A percentile compares a stretch with the other conserved stretches of the same genome.
Evolutionary conservation across 2,113 vertebrate species (phyloP).

Genomic region (Podocnemis expansa): DNA sequence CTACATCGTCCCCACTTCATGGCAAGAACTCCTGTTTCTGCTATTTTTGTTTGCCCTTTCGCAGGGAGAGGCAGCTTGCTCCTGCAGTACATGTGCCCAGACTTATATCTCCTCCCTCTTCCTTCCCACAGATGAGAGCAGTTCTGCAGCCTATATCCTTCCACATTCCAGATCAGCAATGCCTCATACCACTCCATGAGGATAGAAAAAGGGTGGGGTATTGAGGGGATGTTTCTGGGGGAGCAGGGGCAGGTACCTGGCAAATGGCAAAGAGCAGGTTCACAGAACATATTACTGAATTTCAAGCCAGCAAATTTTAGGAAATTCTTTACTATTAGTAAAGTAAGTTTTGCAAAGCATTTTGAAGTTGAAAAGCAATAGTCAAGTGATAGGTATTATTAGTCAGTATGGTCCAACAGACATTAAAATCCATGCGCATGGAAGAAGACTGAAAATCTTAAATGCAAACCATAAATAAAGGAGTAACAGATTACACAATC

Average conservation of each 20-base stretch:
- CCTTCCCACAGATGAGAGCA: not conserved
- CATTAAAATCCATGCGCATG: not conserved
- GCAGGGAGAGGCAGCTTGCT: too few species aligned
- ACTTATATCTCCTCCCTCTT: not conserved
- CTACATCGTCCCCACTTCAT: too few species aligned
- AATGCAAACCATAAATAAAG: not conserved
- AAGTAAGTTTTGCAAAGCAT: slow-evolving; percentile 32
- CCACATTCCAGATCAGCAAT: not conserved
- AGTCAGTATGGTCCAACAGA: not conserved
- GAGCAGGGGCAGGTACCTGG: not conserved
- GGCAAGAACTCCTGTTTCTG: too few species aligned
- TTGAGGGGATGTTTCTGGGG: not conserved
- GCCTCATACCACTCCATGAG: not conserved
- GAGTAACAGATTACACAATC: not conserved
- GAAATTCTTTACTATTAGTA: slow-evolving; percentile 7
- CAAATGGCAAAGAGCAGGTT: not conserved
- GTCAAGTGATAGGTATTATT: not conserved
- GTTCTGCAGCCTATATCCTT: not conserved
- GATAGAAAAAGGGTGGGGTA: not conserved
- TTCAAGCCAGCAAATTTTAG: not conserved
- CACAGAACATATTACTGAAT: not conserved
- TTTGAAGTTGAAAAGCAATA: slow-evolving; percentile 5
- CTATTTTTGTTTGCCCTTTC: too few species aligned
- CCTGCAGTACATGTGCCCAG: too few species aligned
- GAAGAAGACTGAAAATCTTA: slow-evolving; percentile 4